Percentiles rank a stretch among this genome's conserved stretches.
phyloP scores from a whole-genome alignment of 2,797 vertebrate genomes.

The Varecia variegata region DNA sequence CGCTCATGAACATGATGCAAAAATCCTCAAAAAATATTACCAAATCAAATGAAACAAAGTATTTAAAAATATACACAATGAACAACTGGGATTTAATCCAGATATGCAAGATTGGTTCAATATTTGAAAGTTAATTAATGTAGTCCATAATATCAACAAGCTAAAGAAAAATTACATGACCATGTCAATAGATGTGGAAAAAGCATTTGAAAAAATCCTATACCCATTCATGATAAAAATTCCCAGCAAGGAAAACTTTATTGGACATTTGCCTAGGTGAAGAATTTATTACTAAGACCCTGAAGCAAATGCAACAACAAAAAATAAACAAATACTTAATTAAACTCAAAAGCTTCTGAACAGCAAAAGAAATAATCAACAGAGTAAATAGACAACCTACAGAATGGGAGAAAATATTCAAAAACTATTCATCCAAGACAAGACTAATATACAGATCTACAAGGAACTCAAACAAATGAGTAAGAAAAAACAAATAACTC shows the following conservation, averaged over 20 bases:
- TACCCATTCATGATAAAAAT: background rate
- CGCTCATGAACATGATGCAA: background rate
- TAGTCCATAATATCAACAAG: background rate
- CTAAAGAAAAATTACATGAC: background rate
- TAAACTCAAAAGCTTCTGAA: background rate
- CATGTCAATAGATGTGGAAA: background rate
- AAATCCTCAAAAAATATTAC: background rate
- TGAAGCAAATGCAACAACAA: background rate
- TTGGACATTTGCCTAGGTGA: background rate
- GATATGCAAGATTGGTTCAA: background rate
- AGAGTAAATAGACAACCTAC: background rate
- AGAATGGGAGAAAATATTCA: background rate
- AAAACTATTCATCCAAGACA: background rate
- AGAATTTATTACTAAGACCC: background rate
- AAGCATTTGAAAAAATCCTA: background rate
- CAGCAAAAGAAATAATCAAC: background rate
- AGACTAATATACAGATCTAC: background rate
- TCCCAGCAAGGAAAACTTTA: background rate
- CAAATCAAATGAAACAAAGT: background rate
- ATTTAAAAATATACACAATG: background rate
- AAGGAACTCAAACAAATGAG: background rate
- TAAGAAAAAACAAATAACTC: background rate
- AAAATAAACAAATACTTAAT: background rate
- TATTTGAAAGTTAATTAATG: background rate
- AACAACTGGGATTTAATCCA: background rate